Conservation (phyloP, 35 echinoderm and acorn worm genomes). For the Ptychodera flava region DNA sequence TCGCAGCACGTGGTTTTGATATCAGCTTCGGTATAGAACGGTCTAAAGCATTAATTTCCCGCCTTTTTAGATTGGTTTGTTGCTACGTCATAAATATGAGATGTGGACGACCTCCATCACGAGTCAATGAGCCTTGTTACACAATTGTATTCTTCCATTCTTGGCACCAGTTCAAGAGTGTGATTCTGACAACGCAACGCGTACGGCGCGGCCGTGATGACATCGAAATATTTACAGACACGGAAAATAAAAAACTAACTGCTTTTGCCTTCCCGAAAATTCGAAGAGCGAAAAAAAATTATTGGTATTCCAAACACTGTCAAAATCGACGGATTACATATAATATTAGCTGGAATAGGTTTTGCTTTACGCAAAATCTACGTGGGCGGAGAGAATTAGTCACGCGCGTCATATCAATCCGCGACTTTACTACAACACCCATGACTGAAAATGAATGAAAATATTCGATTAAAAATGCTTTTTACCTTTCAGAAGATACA, state of each 20-base stretch:
- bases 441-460: neutral
- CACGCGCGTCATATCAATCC: neutral
- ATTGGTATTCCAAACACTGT: no score
- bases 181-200: no score
- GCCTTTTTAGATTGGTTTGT: no score
- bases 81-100: no score
- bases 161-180: neutral
- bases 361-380: neutral
- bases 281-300: no score
- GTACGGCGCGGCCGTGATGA: no score
- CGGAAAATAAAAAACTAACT: no score
- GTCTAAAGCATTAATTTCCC: neutral
- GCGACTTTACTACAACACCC: neutral
- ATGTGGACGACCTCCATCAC: neutral
- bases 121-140: neutral
- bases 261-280: no score
- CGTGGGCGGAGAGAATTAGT: neutral
- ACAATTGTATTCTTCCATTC: neutral
- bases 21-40: neutral
- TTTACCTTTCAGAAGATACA: no score
- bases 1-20: neutral
- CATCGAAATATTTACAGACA: no score
- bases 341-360: no score
- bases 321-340: no score
- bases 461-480: neutral